phyloP scores from a whole-genome alignment of 2,113 vertebrate genomes.

The Apeltes quadracus region DNA sequence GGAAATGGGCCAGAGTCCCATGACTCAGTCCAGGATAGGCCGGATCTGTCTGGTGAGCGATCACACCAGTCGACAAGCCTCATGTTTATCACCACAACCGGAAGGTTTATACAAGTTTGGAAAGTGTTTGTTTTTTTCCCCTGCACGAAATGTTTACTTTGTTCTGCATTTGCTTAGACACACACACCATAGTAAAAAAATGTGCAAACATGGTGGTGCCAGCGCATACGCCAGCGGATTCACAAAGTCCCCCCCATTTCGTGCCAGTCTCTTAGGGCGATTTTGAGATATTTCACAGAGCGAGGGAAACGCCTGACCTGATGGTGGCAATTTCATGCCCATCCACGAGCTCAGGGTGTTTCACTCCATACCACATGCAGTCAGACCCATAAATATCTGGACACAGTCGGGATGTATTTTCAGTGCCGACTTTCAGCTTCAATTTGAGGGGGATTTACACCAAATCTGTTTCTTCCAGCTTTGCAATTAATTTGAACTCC shows the following conservation, averaged over 20 bases:
- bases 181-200: neutral
- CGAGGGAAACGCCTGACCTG: neutral
- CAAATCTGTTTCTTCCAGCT: constrained; percentile 15
- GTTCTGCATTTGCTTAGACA: constrained; percentile 24
- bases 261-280: neutral
- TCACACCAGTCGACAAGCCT: constrained; percentile 39
- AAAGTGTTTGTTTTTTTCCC: constrained; percentile 28
- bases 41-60: constrained; percentile 94
- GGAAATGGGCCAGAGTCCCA: constrained; percentile 91
- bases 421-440: too few species aligned
- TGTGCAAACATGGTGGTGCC: neutral
- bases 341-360: neutral
- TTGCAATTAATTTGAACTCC: constrained; percentile 41
- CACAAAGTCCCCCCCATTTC: neutral
- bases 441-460: neutral
- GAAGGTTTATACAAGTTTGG: constrained; percentile 39
- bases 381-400: neutral
- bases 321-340: neutral
- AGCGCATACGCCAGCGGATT: neutral
- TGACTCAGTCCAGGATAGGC: constrained; percentile 93
- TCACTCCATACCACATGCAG: neutral
- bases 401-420: too few species aligned
- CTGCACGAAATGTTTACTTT: constrained; percentile 48
- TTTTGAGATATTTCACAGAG: neutral
- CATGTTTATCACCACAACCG: constrained; percentile 32